These are phyloP conservation scores for Hydrochoerus hydrochaeris DNA, from an alignment of 2,113 vertebrate species.

Conservation along the genomic window DNA sequence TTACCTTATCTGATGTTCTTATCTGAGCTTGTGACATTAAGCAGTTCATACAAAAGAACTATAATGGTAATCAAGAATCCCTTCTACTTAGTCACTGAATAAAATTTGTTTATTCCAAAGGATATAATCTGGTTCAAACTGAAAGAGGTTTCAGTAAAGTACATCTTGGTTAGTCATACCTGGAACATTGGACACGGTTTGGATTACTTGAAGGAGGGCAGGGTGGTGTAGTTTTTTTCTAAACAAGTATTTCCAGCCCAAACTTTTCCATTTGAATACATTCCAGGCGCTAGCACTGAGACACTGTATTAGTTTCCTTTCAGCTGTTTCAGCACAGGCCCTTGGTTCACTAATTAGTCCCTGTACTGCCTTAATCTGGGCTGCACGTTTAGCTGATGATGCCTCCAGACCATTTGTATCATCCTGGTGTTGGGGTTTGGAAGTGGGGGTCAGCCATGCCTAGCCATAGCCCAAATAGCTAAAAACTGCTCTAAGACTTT, in stretches of 20 bases:
- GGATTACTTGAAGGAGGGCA: constrained; percentile 57
- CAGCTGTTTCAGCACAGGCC: constrained; percentile 28
- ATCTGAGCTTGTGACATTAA: constrained; percentile 55
- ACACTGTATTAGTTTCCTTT: constrained; percentile 59
- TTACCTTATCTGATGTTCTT: constrained; percentile 58
- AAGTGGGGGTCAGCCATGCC: background rate
- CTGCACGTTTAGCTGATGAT: constrained; percentile 21
- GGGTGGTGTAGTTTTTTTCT: constrained; percentile 27
- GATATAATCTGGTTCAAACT: constrained; percentile 46
- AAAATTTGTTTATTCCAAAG: constrained; percentile 65
- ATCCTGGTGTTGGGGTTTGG: background rate
- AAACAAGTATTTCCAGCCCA: constrained; percentile 55
- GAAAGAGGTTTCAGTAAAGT: constrained; percentile 65
- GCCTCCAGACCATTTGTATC: background rate
- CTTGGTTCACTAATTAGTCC: constrained; percentile 51
- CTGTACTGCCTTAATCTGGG: constrained; percentile 47
- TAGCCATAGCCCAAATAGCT: background rate
- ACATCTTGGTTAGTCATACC: background rate
- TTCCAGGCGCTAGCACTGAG: background rate
- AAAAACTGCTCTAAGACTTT: constrained; percentile 7
- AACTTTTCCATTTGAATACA: constrained; percentile 48
- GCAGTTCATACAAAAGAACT: constrained; percentile 46
- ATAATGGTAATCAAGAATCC: constrained; percentile 44
- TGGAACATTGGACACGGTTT: background rate
- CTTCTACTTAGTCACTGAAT: constrained; percentile 47